These are phyloP conservation scores for Chloroceryle amazona DNA, from an alignment of 2,797 vertebrate species.

Conservation along the genomic window DNA sequence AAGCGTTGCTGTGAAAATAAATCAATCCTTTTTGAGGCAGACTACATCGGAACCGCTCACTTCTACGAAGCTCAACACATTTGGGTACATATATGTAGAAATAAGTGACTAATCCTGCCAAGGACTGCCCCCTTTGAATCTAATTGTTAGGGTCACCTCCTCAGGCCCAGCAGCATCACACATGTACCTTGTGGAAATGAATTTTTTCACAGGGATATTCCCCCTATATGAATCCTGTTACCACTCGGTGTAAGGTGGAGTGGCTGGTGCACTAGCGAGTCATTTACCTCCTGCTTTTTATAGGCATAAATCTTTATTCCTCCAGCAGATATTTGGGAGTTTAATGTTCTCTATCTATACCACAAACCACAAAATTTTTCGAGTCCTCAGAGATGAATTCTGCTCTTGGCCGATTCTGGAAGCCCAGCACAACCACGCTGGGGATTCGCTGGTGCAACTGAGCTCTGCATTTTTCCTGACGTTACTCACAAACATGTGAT, in stretches of 20 bases:
- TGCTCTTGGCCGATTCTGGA: background rate
- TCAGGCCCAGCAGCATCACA: background rate
- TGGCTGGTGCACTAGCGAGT: background rate
- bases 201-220: background rate
- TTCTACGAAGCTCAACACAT: background rate
- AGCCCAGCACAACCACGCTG: background rate
- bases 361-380: background rate
- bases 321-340: background rate
- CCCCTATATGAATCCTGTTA: background rate
- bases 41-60: background rate
- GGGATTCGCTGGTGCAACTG: background rate
- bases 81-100: background rate
- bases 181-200: background rate
- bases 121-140: background rate
- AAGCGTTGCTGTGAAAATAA: background rate
- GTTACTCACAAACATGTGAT: slow-evolving; percentile 67
- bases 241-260: background rate
- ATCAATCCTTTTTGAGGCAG: background rate
- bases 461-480: slow-evolving; percentile 44
- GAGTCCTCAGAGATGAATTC: background rate
- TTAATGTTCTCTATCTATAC: background rate
- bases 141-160: background rate
- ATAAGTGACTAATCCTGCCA: background rate
- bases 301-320: background rate
- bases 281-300: slow-evolving; percentile 34